A percentile compares a stretch with the other conserved stretches of the same genome.
Conservation (phyloP, 1,140 invertebrate species). For the Papilio machaon region DNA sequence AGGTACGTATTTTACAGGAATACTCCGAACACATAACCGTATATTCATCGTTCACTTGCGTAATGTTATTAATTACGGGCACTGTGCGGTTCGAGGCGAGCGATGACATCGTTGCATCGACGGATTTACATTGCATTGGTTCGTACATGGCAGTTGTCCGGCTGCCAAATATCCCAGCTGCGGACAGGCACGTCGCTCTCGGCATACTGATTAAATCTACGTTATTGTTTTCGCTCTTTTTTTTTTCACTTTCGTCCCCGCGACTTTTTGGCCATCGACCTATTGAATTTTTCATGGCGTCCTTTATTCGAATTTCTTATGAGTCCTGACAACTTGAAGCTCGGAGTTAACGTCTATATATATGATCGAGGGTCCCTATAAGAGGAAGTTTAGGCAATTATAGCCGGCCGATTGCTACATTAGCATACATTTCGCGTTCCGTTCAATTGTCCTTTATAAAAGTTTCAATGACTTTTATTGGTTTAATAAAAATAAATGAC, state of each 20-base stretch:
- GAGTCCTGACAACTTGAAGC: constrained; percentile 59
- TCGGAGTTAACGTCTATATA: constrained; percentile 65
- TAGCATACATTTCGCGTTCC: constrained; percentile 77
- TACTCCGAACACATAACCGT: constrained; percentile 39
- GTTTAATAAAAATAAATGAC: constrained; percentile 73
- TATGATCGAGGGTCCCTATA: constrained; percentile 66
- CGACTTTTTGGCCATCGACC: constrained; percentile 56
- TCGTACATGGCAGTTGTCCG: constrained; percentile 54
- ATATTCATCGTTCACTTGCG: constrained; percentile 39
- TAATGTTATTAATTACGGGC: constrained; percentile 45
- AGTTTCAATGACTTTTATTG: constrained; percentile 72
- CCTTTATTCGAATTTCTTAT: constrained; percentile 74
- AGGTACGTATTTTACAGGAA: constrained; percentile 40
- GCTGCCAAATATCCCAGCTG: constrained; percentile 76
- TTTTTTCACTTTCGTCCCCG: constrained; percentile 72
- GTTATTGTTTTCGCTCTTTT: constrained; percentile 77
- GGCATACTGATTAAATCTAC: constrained; percentile 75
- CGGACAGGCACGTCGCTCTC: constrained; percentile 61
- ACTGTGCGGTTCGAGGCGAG: neutral
- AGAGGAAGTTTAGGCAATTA: constrained; percentile 77
- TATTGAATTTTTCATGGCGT: constrained; percentile 79
- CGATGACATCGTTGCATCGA: constrained; percentile 43
- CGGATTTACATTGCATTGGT: constrained; percentile 42
- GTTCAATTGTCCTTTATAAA: constrained; percentile 66
- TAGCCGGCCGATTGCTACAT: constrained; percentile 57